phyloP scores from a whole-genome alignment of 2,797 vertebrate genomes.

The Siniperca undulata region DNA sequence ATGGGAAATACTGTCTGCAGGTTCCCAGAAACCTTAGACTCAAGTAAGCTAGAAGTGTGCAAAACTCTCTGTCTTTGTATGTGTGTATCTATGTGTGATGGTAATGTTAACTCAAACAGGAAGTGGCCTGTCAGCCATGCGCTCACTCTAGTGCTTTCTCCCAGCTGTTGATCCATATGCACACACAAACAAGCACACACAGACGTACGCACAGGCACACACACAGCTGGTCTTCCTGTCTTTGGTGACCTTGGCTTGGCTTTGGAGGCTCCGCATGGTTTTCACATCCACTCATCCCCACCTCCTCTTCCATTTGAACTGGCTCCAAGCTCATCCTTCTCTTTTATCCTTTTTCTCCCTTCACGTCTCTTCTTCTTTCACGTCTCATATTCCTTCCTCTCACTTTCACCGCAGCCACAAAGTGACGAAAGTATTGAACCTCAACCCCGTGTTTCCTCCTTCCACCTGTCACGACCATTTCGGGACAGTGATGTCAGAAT shows the following conservation, averaged over 20 bases:
- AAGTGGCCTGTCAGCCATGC: conserved; percentile 82
- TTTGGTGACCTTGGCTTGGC: conserved; percentile 80
- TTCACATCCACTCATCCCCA: conserved; percentile 78
- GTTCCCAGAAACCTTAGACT: conserved; percentile 73
- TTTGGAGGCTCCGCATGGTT: conserved; percentile 71
- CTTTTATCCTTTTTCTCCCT: conserved; percentile 43
- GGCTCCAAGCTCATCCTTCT: conserved; percentile 53
- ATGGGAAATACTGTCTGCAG: conserved; percentile 68
- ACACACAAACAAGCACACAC: conserved; percentile 71
- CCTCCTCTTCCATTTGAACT: conserved; percentile 63
- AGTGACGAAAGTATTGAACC: conserved; percentile 39
- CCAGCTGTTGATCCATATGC: conserved; percentile 76
- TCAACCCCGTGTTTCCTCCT: conserved; percentile 44
- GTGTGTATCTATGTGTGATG: conserved; percentile 54
- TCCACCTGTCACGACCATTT: conserved; percentile 62
- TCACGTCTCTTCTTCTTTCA: conserved; percentile 18
- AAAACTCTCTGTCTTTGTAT: conserved; percentile 39
- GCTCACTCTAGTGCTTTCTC: conserved; percentile 73
- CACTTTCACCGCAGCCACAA: conserved; percentile 15
- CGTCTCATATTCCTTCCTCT: conserved; percentile 26
- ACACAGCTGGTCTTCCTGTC: conserved; percentile 83
- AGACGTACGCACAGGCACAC: conserved; percentile 66
- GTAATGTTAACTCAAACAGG: conserved; percentile 84
- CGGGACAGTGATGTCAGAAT: conserved; percentile 50
- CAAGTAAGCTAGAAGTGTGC: conserved; percentile 47